Conservation (phyloP, 2,888 invertebrate species). For the Pegoplata infirma region DNA sequence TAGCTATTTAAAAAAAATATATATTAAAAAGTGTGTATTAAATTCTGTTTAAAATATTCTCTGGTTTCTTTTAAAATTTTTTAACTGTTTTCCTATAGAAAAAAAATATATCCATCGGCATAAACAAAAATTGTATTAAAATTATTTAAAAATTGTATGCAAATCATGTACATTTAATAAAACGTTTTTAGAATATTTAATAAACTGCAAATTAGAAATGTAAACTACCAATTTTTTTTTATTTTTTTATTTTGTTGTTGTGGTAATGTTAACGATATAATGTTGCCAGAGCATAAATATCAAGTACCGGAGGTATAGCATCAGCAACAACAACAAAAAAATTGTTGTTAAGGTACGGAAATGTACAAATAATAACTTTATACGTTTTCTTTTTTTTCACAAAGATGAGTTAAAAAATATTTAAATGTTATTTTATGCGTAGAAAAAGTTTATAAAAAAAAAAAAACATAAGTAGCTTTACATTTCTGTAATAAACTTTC, state of each 20-base stretch:
- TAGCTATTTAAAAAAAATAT: no score
- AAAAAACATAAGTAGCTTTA: constrained; percentile 39
- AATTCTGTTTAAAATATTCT: no score
- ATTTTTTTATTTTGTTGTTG: neutral
- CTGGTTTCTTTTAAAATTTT: no score
- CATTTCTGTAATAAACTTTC: constrained; percentile 28
- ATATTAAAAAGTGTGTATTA: no score
- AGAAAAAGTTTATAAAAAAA: neutral
- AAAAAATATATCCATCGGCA: neutral
- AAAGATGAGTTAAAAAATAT: neutral
- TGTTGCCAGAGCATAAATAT: constrained; percentile 50
- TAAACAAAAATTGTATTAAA: constrained; percentile 17
- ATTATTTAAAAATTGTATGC: constrained; percentile 67
- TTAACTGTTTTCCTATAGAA: neutral
- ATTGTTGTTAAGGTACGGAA: constrained; percentile 46
- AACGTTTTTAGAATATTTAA: constrained; percentile 75
- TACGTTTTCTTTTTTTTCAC: constrained; percentile 18
- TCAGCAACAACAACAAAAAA: constrained; percentile 14
- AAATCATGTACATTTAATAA: constrained; percentile 75
- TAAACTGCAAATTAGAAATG: constrained; percentile 67
- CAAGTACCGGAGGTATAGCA: constrained; percentile 31
- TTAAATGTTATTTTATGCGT: neutral
- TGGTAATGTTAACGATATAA: constrained; percentile 55
- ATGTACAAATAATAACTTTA: constrained; percentile 44
- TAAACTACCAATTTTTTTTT: constrained; percentile 40